Base-by-base conservation (phyloP, 2,113 vertebrate species). In the Proteles cristata region DNA sequence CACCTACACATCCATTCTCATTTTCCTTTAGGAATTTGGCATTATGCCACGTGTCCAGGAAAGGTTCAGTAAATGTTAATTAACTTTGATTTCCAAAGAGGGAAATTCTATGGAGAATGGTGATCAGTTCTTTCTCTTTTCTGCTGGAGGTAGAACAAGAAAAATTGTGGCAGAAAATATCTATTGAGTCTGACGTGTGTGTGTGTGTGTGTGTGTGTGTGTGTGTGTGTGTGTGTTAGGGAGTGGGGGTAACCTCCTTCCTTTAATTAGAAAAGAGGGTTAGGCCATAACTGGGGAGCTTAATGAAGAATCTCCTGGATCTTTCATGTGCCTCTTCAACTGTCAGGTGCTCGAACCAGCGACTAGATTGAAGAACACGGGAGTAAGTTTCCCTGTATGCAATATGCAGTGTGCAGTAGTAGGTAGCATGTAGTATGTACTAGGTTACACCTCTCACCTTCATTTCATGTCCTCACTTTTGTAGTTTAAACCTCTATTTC, bases 21-120 rank as follows among this genome's bases (percentile, higher is more conserved):
- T 68, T 88, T 93, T 93, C 74, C 83, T 97, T 95, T 89, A 88
- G 82, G 93, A 95, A 91, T 33, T 19, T 97, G 94, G 88, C 77
- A 43, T 43, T 55, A 50, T 43, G 93, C 91, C 85, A 88, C 76
- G 81, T 93, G 90, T 97, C 94, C 96, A 96, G 55, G 76, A 76
- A 92, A 92, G 84, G 96, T 97, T 97, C 88, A 61, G 84, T 87
- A 94, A 97, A 95, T 96, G 96, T 97, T 97, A 97, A 97, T 97
- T 97, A 97, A 95, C 96, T 98, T 88, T 96, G 58, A 96, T 96
- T 96, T 97, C 76, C 45, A 94, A 90, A 66, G 85, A 97, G 81
- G 11, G 50, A 33, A 94, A 96, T 61, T 94, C 93, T 95, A 39
- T 10, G 31, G 90, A 93, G 93, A 96, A 61, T 28, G 28, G 65